A percentile compares a stretch with the other conserved stretches of the same genome.
These are phyloP conservation scores for Drosophila robusta DNA, from an alignment of 2,888 invertebrate species.

Conservation along the genomic window DNA sequence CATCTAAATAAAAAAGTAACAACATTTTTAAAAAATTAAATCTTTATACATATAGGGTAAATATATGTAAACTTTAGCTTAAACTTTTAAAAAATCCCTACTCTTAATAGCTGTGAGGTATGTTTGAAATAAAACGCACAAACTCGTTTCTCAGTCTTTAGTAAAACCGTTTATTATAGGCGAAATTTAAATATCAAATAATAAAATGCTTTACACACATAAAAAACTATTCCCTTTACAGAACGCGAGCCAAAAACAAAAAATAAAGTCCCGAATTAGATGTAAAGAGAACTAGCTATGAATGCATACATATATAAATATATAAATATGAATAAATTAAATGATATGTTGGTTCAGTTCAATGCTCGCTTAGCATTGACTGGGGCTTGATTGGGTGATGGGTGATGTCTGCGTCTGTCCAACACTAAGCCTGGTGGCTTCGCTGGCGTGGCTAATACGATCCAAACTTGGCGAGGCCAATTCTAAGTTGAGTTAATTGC, in stretches of 20 bases:
- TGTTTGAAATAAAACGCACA: not conserved
- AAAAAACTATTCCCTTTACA: not conserved
- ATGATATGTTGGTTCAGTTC: slow-evolving; percentile 36
- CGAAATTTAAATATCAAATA: not conserved
- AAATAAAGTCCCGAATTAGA: slow-evolving; percentile 25
- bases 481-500: slow-evolving; percentile 46
- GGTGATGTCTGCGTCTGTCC: not conserved
- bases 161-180: not conserved
- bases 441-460: slow-evolving; percentile 14
- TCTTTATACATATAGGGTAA: too few relatives aligned
- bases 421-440: slow-evolving; percentile 20
- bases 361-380: slow-evolving; percentile 52
- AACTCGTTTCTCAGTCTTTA: not conserved
- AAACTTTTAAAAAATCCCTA: not conserved
- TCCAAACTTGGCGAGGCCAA: slow-evolving; percentile 40
- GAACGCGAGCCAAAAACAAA: too few relatives aligned
- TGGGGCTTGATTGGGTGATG: slow-evolving; percentile 32
- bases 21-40: too few relatives aligned
- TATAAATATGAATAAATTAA: slow-evolving; percentile 38
- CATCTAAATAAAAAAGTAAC: too few relatives aligned
- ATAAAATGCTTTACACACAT: not conserved
- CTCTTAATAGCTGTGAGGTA: not conserved
- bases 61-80: not conserved
- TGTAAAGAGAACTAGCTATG: slow-evolving; percentile 20
- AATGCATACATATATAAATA: slow-evolving; percentile 9